These are phyloP conservation scores for Drosophila incognita DNA, from an alignment of 2,888 invertebrate species.

Conservation along the genomic window DNA sequence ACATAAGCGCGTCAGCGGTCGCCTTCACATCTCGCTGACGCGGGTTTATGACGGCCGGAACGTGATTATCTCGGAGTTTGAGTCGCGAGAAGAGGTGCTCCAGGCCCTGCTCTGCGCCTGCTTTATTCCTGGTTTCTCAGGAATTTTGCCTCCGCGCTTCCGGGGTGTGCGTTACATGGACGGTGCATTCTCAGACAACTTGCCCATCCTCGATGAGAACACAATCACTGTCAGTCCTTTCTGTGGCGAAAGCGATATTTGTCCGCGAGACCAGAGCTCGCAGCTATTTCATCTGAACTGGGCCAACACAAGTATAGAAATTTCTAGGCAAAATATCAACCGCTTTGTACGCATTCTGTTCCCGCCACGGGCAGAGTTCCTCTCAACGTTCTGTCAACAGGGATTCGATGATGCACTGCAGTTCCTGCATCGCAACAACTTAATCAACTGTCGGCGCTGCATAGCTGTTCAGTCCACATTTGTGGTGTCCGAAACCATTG, in stretches of 20 bases:
- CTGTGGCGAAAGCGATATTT: slow-evolving; percentile 98
- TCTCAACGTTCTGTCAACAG: slow-evolving; percentile 98
- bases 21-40: slow-evolving; percentile 97
- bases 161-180: slow-evolving; percentile 97
- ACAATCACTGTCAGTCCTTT: slow-evolving; percentile 98
- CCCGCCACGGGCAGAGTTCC: slow-evolving; percentile 96
- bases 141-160: slow-evolving; percentile 94
- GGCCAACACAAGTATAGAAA: slow-evolving; percentile 96
- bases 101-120: slow-evolving; percentile 96
- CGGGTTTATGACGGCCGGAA: slow-evolving; percentile 97
- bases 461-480: slow-evolving; percentile 94
- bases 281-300: slow-evolving; percentile 94
- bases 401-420: slow-evolving; percentile 97
- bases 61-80: slow-evolving; percentile 96
- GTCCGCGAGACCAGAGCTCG: slow-evolving; percentile 93
- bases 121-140: slow-evolving; percentile 97
- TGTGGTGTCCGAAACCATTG: slow-evolving; percentile 90
- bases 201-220: slow-evolving; percentile 96
- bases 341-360: slow-evolving; percentile 96
- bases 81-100: slow-evolving; percentile 94
- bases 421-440: slow-evolving; percentile 93
- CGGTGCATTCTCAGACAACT: slow-evolving; percentile 97
- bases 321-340: slow-evolving; percentile 97
- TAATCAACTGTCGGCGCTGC: slow-evolving; percentile 97
- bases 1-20: slow-evolving; percentile 95